Conservation (phyloP, 2,797 vertebrate genomes). For the Microchirus variegatus region DNA sequence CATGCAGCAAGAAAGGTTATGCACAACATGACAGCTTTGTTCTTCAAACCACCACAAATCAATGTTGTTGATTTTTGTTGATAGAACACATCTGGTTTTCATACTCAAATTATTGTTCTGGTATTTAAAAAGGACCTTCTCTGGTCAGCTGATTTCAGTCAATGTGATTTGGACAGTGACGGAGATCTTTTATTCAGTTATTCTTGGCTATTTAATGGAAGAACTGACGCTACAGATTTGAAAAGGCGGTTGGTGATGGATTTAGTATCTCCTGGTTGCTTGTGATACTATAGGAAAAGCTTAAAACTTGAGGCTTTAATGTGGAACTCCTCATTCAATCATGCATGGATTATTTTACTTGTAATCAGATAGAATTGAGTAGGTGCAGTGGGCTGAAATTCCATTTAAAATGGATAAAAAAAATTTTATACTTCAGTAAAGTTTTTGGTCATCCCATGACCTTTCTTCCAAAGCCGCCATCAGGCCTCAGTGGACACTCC, state of each 20-base stretch:
- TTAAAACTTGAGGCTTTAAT: background rate
- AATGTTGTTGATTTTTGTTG: conserved; percentile 42
- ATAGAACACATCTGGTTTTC: background rate
- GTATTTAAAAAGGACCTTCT: background rate
- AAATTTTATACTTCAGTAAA: too few species aligned
- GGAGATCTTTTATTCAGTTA: background rate
- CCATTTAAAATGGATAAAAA: too few species aligned
- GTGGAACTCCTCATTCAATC: background rate
- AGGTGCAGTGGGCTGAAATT: too few species aligned
- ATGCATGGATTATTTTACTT: background rate
- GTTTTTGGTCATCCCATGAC: background rate
- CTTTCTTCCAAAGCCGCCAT: background rate
- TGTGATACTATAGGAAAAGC: too few species aligned
- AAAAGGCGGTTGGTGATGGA: background rate
- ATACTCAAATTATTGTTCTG: background rate
- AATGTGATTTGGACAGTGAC: background rate
- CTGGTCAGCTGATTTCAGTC: background rate
- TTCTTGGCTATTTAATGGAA: background rate
- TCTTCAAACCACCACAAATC: conserved; percentile 76
- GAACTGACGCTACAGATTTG: background rate
- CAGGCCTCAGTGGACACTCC: background rate
- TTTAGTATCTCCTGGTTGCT: background rate
- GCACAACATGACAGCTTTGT: conserved; percentile 58
- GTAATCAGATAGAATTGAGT: background rate
- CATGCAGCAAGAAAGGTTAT: conserved; percentile 60